Percentiles rank a stretch among this genome's conserved stretches.
Evolutionary conservation across 2,888 invertebrate genomes (phyloP).

Genomic region (Tetrapedia diversipes): DNA sequence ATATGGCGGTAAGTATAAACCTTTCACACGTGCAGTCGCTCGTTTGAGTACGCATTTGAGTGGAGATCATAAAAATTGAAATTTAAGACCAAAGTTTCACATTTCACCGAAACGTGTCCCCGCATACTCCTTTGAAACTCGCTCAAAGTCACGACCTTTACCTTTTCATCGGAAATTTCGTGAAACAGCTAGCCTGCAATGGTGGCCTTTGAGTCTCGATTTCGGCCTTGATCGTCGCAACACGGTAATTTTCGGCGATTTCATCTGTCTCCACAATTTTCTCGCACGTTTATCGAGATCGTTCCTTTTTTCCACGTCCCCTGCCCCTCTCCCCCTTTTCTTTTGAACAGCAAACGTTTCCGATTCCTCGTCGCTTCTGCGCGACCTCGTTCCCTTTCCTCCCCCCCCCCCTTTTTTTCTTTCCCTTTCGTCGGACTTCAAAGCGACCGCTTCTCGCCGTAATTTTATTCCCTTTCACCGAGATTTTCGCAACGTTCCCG

Average conservation of each 20-base stretch:
- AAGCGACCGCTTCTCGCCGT: conserved; percentile 5
- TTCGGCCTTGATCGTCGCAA: conserved; percentile 4
- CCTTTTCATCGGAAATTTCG: not conserved
- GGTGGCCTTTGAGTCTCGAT: conserved; percentile 7
- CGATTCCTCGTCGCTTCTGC: conserved; percentile 19
- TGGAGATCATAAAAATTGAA: no score
- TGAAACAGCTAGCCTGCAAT: not conserved
- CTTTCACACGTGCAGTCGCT: no score
- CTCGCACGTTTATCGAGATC: not conserved
- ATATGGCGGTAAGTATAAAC: no score
- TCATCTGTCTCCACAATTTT: not conserved
- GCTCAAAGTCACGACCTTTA: no score
- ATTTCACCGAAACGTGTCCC: no score
- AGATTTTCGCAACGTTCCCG: not conserved
- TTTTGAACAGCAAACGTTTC: conserved; percentile 26
- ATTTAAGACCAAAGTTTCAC: no score
- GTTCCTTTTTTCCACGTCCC: not conserved
- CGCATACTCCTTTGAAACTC: no score
- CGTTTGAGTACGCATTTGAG: no score
- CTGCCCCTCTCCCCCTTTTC: not conserved
- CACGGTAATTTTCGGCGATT: conserved; percentile 14
- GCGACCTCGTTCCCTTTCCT: not conserved
- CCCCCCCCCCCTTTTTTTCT: not conserved
- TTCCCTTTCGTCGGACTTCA: conserved; percentile 1
- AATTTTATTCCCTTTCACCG: conserved; percentile 4